Conservation (phyloP, 2,113 vertebrate species). For the Callocephalon fimbriatum region DNA sequence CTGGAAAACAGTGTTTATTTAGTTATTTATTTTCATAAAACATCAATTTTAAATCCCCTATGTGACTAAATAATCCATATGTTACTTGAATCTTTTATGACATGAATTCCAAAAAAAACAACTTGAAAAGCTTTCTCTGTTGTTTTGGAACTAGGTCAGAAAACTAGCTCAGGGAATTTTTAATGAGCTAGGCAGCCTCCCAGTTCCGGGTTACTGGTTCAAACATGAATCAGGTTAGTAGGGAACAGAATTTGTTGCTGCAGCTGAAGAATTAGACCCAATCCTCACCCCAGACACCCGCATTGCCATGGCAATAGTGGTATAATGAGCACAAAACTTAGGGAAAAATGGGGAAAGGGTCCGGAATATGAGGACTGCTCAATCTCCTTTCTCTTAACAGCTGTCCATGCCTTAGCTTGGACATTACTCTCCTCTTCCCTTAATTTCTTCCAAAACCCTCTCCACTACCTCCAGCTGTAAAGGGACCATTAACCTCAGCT, state of each 20-base stretch:
- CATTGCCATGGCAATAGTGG: background rate
- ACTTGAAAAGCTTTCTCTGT: slow-evolving; percentile 53
- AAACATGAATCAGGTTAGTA: slow-evolving; percentile 35
- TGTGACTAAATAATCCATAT: slow-evolving; percentile 57
- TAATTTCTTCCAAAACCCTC: background rate
- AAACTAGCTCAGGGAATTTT: slow-evolving; percentile 43
- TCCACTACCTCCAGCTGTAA: background rate
- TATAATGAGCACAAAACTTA: background rate
- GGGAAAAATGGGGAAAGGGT: background rate
- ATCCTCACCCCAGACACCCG: background rate
- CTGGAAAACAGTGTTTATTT: background rate
- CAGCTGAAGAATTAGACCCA: background rate
- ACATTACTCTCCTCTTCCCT: background rate
- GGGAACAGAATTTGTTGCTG: background rate
- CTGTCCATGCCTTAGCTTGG: background rate
- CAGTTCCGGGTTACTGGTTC: slow-evolving; percentile 62
- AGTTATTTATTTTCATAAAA: background rate
- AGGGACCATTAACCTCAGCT: background rate
- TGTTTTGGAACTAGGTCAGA: slow-evolving; percentile 59
- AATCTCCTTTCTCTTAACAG: background rate
- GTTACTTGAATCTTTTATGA: slow-evolving; percentile 65
- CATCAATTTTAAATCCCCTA: background rate
- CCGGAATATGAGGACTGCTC: background rate
- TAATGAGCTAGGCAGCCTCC: slow-evolving; percentile 33
- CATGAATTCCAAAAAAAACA: slow-evolving; percentile 14